A percentile compares a stretch with the other conserved stretches of the same genome.
phyloP scores from a whole-genome alignment of 2,113 vertebrate species.

The Okapia johnstoni region DNA sequence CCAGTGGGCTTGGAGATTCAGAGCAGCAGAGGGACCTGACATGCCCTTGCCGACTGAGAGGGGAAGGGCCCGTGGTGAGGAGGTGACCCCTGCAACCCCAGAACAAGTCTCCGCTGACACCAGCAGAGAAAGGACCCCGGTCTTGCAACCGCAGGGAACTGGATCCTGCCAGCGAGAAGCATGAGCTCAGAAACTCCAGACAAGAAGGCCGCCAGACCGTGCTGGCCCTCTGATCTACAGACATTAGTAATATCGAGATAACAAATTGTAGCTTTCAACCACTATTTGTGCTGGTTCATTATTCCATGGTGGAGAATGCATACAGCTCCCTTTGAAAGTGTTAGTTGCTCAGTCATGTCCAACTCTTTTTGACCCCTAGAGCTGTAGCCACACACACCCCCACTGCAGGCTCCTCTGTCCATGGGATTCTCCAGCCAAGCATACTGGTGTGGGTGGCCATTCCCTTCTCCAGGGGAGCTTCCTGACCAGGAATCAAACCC shows the following conservation, averaged over 20 bases:
- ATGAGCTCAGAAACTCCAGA: neutral
- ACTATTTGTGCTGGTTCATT: neutral
- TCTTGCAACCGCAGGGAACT: neutral
- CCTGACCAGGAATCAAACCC: neutral
- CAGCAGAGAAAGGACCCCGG: neutral
- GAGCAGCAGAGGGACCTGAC: neutral
- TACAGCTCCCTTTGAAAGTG: neutral
- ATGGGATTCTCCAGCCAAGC: neutral
- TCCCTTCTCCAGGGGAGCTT: neutral
- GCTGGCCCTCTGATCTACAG: neutral
- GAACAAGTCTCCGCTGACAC: neutral
- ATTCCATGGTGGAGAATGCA: accelerated
- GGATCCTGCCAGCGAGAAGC: neutral
- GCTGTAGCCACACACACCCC: neutral
- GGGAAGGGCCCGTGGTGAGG: neutral
- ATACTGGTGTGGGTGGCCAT: accelerated
- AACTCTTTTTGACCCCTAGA: neutral
- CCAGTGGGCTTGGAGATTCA: neutral
- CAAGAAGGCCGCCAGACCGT: accelerated
- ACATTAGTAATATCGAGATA: neutral
- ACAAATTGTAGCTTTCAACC: neutral
- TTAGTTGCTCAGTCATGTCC: neutral
- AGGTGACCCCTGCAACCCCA: neutral
- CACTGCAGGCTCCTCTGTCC: neutral
- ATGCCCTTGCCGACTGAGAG: neutral